A percentile compares a stretch with the other conserved stretches of the same genome.
Evolutionary conservation across 2,888 invertebrate species (phyloP).

Genomic region (Andrena chrysosceles): DNA sequence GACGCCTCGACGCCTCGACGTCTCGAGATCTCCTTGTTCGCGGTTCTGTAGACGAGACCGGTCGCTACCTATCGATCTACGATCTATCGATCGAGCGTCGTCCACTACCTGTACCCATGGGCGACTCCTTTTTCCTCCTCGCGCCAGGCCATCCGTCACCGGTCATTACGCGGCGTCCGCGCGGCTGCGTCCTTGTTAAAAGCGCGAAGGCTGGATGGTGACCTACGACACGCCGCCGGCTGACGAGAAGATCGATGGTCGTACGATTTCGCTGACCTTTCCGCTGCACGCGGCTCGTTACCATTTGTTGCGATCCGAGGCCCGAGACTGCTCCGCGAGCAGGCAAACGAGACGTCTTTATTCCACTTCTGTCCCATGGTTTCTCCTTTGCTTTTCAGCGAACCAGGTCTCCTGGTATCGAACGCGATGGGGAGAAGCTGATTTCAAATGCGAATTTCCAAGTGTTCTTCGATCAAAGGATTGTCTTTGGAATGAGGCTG

Average conservation of each 20-base stretch:
- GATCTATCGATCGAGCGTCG: constrained; percentile 30
- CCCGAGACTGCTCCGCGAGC: not conserved
- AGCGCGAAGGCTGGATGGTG: constrained; percentile 41
- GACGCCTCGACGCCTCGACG: constrained; percentile 24
- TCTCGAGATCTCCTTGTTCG: constrained; percentile 50
- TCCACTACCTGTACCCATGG: constrained; percentile 3
- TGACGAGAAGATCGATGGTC: constrained; percentile 52
- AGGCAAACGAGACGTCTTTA: constrained; percentile 40
- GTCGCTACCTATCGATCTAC: constrained; percentile 51
- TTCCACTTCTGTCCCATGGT: not conserved
- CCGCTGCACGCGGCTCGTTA: constrained; percentile 41
- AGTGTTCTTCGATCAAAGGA: not conserved
- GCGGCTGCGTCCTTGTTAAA: constrained; percentile 61
- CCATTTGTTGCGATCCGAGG: constrained; percentile 46
- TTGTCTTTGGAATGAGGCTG: not conserved
- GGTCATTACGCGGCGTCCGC: constrained; percentile 71
- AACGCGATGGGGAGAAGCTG: not conserved
- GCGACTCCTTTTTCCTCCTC: constrained; percentile 35
- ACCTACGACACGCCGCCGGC: constrained; percentile 52
- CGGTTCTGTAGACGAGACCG: constrained; percentile 37
- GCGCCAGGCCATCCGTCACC: constrained; percentile 71
- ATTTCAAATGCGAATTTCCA: not conserved
- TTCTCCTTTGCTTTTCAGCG: constrained; percentile 10
- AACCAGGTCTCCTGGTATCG: not conserved
- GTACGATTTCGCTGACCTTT: constrained; percentile 30